Evolutionary conservation across 2,113 vertebrate genomes (phyloP), one percentile per base, ranked within the genome.

Genomic region (Holacanthus passer): DNA sequence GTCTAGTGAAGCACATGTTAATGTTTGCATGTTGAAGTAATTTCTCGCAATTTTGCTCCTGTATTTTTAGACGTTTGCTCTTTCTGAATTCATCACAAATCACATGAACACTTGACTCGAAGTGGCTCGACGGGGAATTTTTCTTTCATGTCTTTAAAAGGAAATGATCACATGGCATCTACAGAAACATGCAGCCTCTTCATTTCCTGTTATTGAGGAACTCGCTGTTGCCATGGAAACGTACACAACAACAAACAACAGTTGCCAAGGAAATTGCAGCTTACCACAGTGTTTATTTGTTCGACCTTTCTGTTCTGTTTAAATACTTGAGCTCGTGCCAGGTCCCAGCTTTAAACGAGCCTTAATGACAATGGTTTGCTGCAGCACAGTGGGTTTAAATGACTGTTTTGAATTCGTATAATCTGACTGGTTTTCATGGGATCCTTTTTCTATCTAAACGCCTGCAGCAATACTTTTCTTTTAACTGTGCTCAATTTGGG

Each of bases 121-220:
- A 76, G 27, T 12, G 56, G 48, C 32, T 62, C 4, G 0, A 47
- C 5, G 14, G 4, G 14, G 32, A 41, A 39, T 52, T 63, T n/a
- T 60, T 53, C 19, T 55, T 17, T 64, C 39, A 29, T 24, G 55
- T 85, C 81, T 85, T 41, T 76, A 68, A 70, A 81, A 88, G 77
- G 89, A 91, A 90, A 87, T 58, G 55, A 72, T 81, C 81, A 53
- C 74, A 77, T 22, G 11, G 41, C 20, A 29, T 81, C 74, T 63
- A 75, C 39, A 69, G 81, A 82, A 72, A 72, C 79, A 73, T 39
- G 66, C 82, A 43, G 83, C 70, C 73, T 70, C 78, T 86, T 89
- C 76, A 84, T 83, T 94, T 95, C 94, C 92, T 95, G 92, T 95
- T 94, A 79, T 91, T 88, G 81, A 63, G 83, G 71, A 84, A 85